phyloP scores from a whole-genome alignment of 1,140 invertebrate genomes.

The Drosophila triauraria region DNA sequence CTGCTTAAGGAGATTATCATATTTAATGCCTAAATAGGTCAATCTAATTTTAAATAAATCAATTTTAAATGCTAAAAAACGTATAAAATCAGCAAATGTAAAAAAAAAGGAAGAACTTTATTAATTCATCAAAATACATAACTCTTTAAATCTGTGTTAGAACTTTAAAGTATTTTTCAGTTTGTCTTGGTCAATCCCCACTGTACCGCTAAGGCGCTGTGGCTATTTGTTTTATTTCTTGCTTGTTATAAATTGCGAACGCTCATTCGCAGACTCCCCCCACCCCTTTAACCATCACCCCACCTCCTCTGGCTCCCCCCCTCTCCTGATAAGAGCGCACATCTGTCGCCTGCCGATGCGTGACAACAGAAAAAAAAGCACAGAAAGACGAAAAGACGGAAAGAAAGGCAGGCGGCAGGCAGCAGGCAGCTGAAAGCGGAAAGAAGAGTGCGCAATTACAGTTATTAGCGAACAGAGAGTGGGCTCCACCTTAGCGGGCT shows the following conservation, averaged over 20 bases:
- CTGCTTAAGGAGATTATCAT: neutral
- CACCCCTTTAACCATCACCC: neutral
- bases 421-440: conserved; percentile 22
- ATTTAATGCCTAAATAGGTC: conserved; percentile 6
- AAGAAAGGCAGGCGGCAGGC: conserved; percentile 5
- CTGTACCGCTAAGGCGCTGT: conserved; percentile 28
- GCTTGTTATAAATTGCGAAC: conserved; percentile 51
- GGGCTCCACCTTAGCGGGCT: conserved; percentile 55
- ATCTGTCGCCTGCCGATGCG: conserved; percentile 72
- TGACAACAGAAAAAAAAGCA: conserved; percentile 48
- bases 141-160: neutral
- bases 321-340: conserved; percentile 52
- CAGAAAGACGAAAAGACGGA: conserved; percentile 18
- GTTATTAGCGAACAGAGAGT: conserved; percentile 68
- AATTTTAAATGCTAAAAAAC: neutral
- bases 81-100: neutral
- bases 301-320: neutral
- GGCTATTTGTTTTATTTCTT: conserved; percentile 45
- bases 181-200: neutral
- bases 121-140: too few species aligned
- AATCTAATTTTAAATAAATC: neutral
- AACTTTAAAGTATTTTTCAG: neutral
- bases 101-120: neutral
- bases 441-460: conserved; percentile 70
- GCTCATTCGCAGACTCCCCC: conserved; percentile 45